Evolutionary conservation across 2,797 vertebrate species (phyloP).

Genomic region (Astyanax mexicanus): DNA sequence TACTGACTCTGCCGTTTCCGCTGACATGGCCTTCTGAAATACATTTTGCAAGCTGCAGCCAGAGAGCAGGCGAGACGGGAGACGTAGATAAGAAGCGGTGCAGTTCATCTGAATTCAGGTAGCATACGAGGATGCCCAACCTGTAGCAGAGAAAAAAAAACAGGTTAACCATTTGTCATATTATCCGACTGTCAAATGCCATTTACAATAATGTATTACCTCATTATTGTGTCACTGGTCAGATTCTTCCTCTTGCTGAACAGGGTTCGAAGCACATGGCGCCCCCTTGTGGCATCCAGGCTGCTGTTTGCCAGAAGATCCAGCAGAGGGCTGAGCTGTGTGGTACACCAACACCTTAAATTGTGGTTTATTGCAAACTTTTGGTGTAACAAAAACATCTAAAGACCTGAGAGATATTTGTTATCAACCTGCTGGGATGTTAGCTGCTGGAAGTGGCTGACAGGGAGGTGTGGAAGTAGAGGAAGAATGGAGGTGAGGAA

Average conservation of each 20-base stretch:
- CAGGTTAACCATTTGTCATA: neutral
- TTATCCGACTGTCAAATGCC: neutral
- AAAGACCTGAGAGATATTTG: neutral
- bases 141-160: slow-evolving; percentile 66
- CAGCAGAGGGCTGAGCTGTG: slow-evolving; percentile 84
- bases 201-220: slow-evolving; percentile 67
- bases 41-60: slow-evolving; percentile 84
- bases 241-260: slow-evolving; percentile 78
- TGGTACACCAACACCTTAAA: neutral
- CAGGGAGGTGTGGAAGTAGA: slow-evolving; percentile 85
- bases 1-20: slow-evolving; percentile 81
- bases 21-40: slow-evolving; percentile 82
- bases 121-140: slow-evolving; percentile 85
- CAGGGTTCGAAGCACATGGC: slow-evolving; percentile 84
- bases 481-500: slow-evolving; percentile 85
- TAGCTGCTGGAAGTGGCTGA: slow-evolving; percentile 87
- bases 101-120: slow-evolving; percentile 84
- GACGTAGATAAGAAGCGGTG: slow-evolving; percentile 75
- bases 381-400: neutral
- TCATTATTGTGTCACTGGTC: slow-evolving; percentile 77
- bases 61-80: slow-evolving; percentile 74
- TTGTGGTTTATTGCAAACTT: neutral
- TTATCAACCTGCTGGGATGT: slow-evolving; percentile 85
- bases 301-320: slow-evolving; percentile 83
- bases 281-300: slow-evolving; percentile 85